Percentiles rank a stretch among this genome's conserved stretches.
Conservation (phyloP, 2,113 vertebrate genomes). For the Dinomys branickii region DNA sequence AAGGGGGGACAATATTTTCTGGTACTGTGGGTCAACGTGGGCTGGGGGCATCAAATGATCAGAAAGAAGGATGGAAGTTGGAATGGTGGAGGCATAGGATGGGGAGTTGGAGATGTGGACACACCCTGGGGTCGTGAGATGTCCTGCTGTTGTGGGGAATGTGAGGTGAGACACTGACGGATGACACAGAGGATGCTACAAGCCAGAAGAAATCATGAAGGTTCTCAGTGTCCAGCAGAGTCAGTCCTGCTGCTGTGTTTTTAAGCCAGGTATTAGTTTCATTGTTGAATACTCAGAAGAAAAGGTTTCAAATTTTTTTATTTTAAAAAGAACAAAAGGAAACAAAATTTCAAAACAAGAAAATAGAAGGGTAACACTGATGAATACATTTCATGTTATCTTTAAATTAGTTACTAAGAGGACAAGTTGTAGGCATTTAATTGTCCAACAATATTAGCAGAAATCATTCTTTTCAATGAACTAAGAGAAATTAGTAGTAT, state of each 20-base stretch:
- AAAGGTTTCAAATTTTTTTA: background rate
- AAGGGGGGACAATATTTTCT: background rate
- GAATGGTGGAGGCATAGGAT: background rate
- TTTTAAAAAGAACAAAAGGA: too few relatives aligned
- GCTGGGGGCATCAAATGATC: too few relatives aligned
- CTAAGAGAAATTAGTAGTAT: too few relatives aligned
- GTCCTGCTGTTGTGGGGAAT: too few relatives aligned
- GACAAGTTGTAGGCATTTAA: too few relatives aligned
- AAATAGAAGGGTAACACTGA: too few relatives aligned
- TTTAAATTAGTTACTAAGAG: too few relatives aligned
- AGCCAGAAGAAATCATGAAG: fast-evolving
- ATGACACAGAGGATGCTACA: background rate
- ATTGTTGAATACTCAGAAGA: background rate
- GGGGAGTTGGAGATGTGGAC: background rate
- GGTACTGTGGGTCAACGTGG: background rate
- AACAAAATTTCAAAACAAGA: too few relatives aligned
- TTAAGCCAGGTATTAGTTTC: background rate
- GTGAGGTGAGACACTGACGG: too few relatives aligned
- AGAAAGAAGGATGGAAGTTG: background rate
- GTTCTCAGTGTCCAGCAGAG: background rate
- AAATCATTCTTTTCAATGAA: too few relatives aligned
- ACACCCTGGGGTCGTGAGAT: background rate
- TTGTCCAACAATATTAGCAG: too few relatives aligned
- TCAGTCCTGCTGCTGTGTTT: fast-evolving
- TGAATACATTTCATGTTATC: too few relatives aligned